A percentile compares a stretch with the other conserved stretches of the same genome.
Evolutionary conservation across 2,888 invertebrate species (phyloP).

Genomic region (Stenotaenia linearis): DNA sequence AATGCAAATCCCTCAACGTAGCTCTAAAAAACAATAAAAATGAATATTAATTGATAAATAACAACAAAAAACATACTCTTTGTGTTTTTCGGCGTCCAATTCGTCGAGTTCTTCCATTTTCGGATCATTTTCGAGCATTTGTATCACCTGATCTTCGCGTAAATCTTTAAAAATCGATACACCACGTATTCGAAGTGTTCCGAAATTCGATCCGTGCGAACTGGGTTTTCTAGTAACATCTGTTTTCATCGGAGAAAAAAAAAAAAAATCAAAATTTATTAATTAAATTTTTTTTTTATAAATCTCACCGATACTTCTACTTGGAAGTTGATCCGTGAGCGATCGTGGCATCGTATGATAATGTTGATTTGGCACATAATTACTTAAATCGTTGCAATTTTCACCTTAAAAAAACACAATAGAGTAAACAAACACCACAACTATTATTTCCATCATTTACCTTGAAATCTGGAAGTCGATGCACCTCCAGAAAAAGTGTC

Average conservation of each 20-base stretch:
- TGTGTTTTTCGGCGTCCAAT: neutral
- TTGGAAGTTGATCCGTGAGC: neutral
- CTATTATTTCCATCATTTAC: neutral
- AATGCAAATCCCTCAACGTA: conserved; percentile 62
- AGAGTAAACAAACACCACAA: neutral
- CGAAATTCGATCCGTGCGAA: neutral
- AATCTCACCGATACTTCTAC: neutral
- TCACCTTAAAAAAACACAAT: neutral
- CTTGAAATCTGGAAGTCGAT: neutral
- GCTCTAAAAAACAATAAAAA: conserved; percentile 50
- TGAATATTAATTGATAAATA: neutral
- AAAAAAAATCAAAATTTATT: neutral
- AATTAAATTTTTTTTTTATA: neutral
- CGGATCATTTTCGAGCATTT: conserved; percentile 26
- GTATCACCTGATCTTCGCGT: neutral
- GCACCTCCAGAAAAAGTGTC: neutral
- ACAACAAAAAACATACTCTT: neutral
- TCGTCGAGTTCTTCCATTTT: neutral
- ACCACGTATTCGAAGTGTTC: neutral
- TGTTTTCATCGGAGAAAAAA: neutral
- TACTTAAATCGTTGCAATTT: neutral
- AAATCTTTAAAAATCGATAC: neutral
- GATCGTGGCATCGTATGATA: neutral
- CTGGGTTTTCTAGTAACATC: neutral
- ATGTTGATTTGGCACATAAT: neutral